phyloP scores from a whole-genome alignment of 2,113 vertebrate genomes.

The Salminus brasiliensis region DNA sequence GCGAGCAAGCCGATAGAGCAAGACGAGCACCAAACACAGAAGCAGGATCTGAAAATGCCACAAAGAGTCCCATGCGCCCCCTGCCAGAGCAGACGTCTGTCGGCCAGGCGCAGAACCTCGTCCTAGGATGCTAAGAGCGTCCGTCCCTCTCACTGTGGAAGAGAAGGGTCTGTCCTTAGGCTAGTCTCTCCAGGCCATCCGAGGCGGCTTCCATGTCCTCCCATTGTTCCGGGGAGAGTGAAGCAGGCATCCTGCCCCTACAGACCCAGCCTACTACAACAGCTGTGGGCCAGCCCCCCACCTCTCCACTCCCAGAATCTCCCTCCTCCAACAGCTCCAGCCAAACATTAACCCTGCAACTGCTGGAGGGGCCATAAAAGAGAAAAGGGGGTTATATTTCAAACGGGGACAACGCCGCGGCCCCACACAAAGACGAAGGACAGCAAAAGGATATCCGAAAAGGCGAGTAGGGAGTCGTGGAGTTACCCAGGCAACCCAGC shows the following conservation, averaged over 20 bases:
- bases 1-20: constrained; percentile 43
- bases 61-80: constrained; percentile 21
- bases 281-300: constrained; percentile 78
- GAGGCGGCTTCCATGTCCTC: constrained; percentile 71
- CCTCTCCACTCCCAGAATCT: constrained; percentile 62
- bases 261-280: constrained; percentile 75
- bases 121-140: constrained; percentile 43
- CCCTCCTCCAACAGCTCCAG: constrained; percentile 62
- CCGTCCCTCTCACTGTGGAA: constrained; percentile 59
- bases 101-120: constrained; percentile 40
- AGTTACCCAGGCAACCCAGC: constrained; percentile 56
- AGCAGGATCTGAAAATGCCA: constrained; percentile 25
- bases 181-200: constrained; percentile 58
- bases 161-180: constrained; percentile 60
- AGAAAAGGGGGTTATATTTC: constrained; percentile 62
- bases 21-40: constrained; percentile 50
- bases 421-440: constrained; percentile 66
- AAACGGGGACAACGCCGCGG: constrained; percentile 51
- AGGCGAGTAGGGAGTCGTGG: constrained; percentile 49
- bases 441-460: constrained; percentile 67
- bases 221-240: constrained; percentile 76
- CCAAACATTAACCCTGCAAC: constrained; percentile 77
- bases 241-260: constrained; percentile 69
- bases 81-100: constrained; percentile 4
- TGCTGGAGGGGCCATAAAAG: constrained; percentile 66